A percentile compares a stretch with the other conserved stretches of the same genome.
Evolutionary conservation across 2,888 invertebrate species (phyloP).

Genomic region (Timandra comae): DNA sequence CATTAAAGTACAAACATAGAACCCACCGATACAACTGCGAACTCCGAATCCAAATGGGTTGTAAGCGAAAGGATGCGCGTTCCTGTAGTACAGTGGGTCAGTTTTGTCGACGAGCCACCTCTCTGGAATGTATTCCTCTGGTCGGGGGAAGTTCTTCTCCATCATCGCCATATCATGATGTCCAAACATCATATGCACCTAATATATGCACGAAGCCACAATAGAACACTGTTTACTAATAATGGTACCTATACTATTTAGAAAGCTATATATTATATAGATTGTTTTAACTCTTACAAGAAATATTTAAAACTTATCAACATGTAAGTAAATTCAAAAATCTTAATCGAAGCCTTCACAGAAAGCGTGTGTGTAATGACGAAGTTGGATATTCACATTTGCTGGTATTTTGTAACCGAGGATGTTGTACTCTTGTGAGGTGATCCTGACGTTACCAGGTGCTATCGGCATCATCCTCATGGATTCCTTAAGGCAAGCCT

Average conservation of each 20-base stretch:
- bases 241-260: background rate
- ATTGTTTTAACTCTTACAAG: background rate
- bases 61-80: slow-evolving; percentile 77
- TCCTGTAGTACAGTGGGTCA: slow-evolving; percentile 51
- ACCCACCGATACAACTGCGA: slow-evolving; percentile 79
- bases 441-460: slow-evolving; percentile 70
- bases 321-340: background rate
- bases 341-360: background rate
- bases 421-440: slow-evolving; percentile 72
- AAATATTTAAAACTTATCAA: background rate
- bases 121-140: slow-evolving; percentile 82
- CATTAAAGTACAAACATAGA: background rate
- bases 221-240: background rate
- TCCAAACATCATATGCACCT: slow-evolving; percentile 32
- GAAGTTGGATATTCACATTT: slow-evolving; percentile 64
- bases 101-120: slow-evolving; percentile 78
- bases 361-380: no score
- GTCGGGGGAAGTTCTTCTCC: slow-evolving; percentile 79
- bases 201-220: background rate
- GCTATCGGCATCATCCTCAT: slow-evolving; percentile 78
- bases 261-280: background rate
- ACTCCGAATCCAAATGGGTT: slow-evolving; percentile 81
- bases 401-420: slow-evolving; percentile 79
- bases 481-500: slow-evolving; percentile 84
- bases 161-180: slow-evolving; percentile 80